phyloP scores from a whole-genome alignment of 2,113 vertebrate species.

The Equus quagga region DNA sequence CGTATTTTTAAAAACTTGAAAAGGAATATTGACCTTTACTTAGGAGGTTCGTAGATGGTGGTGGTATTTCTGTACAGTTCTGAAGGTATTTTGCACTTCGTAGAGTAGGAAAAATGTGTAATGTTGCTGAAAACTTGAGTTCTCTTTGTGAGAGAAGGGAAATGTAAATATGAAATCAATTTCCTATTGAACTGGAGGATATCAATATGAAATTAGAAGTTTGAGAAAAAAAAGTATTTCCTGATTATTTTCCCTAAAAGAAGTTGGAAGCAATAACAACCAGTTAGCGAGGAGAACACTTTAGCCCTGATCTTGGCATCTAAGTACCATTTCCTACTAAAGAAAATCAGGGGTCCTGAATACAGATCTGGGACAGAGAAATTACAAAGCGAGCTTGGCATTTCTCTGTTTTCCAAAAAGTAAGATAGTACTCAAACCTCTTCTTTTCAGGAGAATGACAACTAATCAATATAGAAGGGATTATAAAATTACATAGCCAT shows the following conservation, averaged over 20 bases:
- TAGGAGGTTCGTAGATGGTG: neutral
- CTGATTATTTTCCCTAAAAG: neutral
- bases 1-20: neutral
- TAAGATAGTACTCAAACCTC: neutral
- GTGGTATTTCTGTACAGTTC: neutral
- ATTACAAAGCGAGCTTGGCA: neutral
- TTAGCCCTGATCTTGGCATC: neutral
- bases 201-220: neutral
- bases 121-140: neutral
- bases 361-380: neutral
- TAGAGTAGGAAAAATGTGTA: neutral
- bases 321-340: neutral
- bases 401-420: neutral
- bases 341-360: neutral
- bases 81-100: neutral
- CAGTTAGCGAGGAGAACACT: neutral
- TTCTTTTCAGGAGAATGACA: neutral
- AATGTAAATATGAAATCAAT: neutral
- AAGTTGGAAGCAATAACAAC: neutral
- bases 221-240: neutral
- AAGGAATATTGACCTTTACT: neutral
- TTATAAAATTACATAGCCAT: neutral
- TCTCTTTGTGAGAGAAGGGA: neutral
- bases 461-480: neutral
- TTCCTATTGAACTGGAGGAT: neutral